Percentiles rank a stretch among this genome's conserved stretches.
These are phyloP conservation scores for Dreissena polymorpha DNA, from an alignment of 1,140 invertebrate species.

Conservation along the genomic window DNA sequence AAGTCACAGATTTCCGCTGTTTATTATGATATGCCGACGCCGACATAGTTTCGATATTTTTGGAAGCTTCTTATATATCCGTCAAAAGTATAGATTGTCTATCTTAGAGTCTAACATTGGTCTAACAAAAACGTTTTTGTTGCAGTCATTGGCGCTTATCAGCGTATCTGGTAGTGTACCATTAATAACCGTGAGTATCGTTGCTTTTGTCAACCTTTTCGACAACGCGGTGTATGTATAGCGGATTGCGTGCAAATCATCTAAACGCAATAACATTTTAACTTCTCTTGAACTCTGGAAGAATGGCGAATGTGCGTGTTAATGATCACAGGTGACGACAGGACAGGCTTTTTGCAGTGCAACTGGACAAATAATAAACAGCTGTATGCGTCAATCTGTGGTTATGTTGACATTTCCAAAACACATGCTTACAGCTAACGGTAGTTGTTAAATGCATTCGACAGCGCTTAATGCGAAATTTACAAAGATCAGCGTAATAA, in stretches of 20 bases:
- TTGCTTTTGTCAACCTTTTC: neutral
- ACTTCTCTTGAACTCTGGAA: too few species aligned
- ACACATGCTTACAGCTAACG: too few species aligned
- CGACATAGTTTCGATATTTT: slow-evolving; percentile 34
- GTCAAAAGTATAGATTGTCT: neutral
- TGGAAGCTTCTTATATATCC: neutral
- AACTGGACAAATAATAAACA: too few species aligned
- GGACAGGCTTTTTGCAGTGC: too few species aligned
- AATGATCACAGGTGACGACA: too few species aligned
- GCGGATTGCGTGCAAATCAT: neutral
- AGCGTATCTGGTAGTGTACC: neutral
- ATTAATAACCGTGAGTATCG: neutral
- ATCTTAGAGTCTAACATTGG: neutral
- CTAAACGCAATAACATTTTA: too few species aligned
- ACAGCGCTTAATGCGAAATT: too few species aligned
- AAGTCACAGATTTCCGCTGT: slow-evolving; percentile 40
- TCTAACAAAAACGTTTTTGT: neutral
- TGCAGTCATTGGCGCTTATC: neutral
- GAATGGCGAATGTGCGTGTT: too few species aligned
- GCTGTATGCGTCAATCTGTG: too few species aligned
- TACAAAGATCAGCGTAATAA: too few species aligned
- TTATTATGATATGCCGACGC: slow-evolving; percentile 29
- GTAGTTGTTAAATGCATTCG: too few species aligned
- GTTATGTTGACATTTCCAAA: too few species aligned
- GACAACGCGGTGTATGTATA: neutral